A percentile compares a stretch with the other conserved stretches of the same genome.
Evolutionary conservation across 2,113 vertebrate species (phyloP).

Genomic region (Pelodiscus sinensis): DNA sequence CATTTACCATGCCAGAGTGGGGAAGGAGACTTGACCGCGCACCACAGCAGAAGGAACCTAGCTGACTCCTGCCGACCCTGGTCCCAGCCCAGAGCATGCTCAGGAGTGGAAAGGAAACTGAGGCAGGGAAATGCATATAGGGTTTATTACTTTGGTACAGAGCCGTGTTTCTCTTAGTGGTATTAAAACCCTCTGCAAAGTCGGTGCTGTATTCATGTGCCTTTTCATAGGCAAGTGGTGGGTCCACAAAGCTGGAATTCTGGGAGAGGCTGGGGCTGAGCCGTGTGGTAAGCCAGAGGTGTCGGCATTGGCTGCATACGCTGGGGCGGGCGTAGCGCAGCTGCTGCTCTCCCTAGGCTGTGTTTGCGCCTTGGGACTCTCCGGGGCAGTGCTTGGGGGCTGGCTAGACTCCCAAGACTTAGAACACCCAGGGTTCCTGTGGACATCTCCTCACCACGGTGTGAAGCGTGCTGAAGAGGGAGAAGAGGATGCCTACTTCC

Average conservation of each 20-base stretch:
- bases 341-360: not conserved
- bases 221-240: not conserved
- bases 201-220: not conserved
- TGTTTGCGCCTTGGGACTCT: not conserved
- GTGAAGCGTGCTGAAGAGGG: not conserved
- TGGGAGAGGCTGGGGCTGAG: not conserved
- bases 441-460: not conserved
- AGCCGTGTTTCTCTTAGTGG: not conserved
- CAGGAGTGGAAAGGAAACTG: not conserved
- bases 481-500: no score
- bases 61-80: not conserved
- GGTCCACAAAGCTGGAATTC: not conserved
- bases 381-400: not conserved
- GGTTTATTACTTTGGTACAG: not conserved
- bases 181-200: not conserved
- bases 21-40: not conserved
- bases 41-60: not conserved
- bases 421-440: not conserved
- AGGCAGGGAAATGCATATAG: not conserved
- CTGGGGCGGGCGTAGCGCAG: not conserved
- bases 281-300: not conserved
- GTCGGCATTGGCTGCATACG: not conserved
- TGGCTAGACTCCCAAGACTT: not conserved
- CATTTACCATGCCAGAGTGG: no score
- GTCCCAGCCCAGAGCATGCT: not conserved